phyloP scores from a whole-genome alignment of 2,113 vertebrate genomes.

The Ammodytes dubius region DNA sequence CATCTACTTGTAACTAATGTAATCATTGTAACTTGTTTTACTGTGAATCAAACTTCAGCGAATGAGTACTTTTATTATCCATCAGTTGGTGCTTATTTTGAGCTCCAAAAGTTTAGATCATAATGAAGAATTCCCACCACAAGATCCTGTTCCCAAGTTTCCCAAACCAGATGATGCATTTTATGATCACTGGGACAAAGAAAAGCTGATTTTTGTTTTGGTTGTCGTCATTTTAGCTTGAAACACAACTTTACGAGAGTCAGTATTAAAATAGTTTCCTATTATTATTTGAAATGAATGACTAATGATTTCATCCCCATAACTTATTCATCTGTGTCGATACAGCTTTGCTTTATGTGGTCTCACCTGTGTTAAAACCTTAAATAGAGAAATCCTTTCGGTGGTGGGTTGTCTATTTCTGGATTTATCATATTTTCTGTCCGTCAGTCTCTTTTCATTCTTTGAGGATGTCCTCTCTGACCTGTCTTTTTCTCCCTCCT shows the following conservation, averaged over 20 bases:
- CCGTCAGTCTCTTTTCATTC: not conserved
- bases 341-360: not conserved
- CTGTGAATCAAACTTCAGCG: not conserved
- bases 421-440: not conserved
- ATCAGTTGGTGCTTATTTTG: not conserved
- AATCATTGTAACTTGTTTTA: not conserved
- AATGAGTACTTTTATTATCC: not conserved
- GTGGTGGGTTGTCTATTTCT: not conserved
- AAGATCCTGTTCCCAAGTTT: not conserved
- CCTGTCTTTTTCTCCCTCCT: conserved; percentile 20
- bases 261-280: not conserved
- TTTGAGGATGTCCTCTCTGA: conserved; percentile 14
- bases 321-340: not conserved
- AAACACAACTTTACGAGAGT: not conserved
- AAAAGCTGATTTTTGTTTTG: not conserved
- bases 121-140: not conserved
- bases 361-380: not conserved
- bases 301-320: not conserved
- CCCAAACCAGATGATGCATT: not conserved
- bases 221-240: no score
- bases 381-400: not conserved
- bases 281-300: not conserved
- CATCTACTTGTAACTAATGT: not conserved
- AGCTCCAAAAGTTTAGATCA: not conserved
- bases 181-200: not conserved